These are phyloP conservation scores for Trachymyrmex cornetzi DNA, from an alignment of 1,140 invertebrate genomes.

Conservation along the genomic window DNA sequence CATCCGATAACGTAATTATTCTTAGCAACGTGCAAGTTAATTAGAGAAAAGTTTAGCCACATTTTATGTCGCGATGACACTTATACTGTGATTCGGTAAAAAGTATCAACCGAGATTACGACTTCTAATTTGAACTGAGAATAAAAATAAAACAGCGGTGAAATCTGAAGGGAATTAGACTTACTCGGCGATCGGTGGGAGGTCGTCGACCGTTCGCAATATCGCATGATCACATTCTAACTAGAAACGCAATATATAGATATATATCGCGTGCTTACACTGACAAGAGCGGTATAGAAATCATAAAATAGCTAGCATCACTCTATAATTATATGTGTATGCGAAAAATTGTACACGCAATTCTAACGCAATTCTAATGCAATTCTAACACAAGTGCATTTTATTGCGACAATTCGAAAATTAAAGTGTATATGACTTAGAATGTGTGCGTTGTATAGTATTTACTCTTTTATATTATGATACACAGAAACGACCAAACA, in stretches of 20 bases:
- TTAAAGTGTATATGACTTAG: neutral
- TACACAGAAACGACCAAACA: no score
- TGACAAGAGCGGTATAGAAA: slow-evolving; percentile 37
- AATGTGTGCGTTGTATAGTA: neutral
- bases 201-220: slow-evolving; percentile 58
- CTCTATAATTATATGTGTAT: slow-evolving; percentile 24
- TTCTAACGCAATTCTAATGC: slow-evolving; percentile 4
- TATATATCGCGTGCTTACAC: slow-evolving; percentile 44
- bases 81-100: slow-evolving; percentile 2
- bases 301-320: slow-evolving; percentile 16
- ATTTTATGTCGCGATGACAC: neutral
- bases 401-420: slow-evolving; percentile 26
- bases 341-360: slow-evolving; percentile 21
- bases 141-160: slow-evolving; percentile 36
- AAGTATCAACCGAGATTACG: neutral
- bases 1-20: neutral
- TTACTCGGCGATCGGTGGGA: slow-evolving; percentile 1
- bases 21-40: neutral
- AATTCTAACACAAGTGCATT: neutral
- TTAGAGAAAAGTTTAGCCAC: slow-evolving; percentile 25
- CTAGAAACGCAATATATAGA: slow-evolving; percentile 58
- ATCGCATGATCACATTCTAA: slow-evolving; percentile 30
- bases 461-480: neutral
- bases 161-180: slow-evolving; percentile 64
- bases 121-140: neutral